Percentiles rank a stretch among this genome's conserved stretches.
These are phyloP conservation scores for Bradypodion pumilum DNA, from an alignment of 2,797 vertebrate genomes.

Conservation along the genomic window DNA sequence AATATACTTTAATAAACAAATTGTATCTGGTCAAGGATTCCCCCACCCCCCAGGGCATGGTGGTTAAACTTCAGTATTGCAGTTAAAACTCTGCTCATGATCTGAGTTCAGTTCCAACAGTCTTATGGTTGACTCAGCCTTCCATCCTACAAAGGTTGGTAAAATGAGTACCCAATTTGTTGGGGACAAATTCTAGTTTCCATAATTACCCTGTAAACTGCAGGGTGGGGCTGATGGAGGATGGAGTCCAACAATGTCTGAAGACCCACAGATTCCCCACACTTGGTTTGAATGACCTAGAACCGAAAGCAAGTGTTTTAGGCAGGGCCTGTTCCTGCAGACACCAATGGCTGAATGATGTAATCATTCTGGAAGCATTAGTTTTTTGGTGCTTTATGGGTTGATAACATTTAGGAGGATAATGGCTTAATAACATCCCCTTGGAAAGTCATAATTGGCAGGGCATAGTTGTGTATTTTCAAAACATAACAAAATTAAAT, in stretches of 20 bases:
- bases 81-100: no score
- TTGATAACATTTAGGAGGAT: not conserved
- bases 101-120: no score
- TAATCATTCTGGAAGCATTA: not conserved
- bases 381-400: not conserved
- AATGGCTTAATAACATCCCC: not conserved
- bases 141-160: no score
- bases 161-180: no score
- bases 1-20: not conserved
- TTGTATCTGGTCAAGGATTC: no score
- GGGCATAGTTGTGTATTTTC: not conserved
- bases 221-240: not conserved
- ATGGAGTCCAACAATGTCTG: not conserved
- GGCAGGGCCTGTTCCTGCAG: not conserved
- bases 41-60: no score
- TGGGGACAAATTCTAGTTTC: no score
- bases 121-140: no score
- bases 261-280: not conserved
- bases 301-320: not conserved
- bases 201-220: no score
- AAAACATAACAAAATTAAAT: constrained; percentile 37
- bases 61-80: no score
- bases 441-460: not conserved
- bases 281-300: not conserved
- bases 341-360: not conserved